Base-by-base conservation (phyloP, 2,888 invertebrate species). In the Dorcus parallelipipedus region DNA sequence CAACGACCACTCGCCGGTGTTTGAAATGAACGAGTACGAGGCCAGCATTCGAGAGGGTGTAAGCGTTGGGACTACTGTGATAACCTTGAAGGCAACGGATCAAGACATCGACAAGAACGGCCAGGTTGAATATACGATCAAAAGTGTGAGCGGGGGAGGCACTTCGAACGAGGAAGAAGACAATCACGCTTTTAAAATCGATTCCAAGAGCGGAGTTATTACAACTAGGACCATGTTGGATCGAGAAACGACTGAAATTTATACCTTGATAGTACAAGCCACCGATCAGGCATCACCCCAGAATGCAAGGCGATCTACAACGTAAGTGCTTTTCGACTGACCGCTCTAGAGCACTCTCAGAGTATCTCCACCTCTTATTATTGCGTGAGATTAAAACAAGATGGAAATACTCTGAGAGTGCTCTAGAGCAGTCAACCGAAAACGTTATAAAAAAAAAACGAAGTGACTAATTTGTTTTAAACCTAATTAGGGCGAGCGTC, bases 1-100 rank as follows among this genome's bases (percentile, higher is more conserved):
- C 65, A 98, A 98, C 76, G 98, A 98, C 78, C 96, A 98, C 73
- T 85, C 90, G 17, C 98, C 98, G 0, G 86, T 87, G 4, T 98
- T 98, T 76, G 97, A 97, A 77, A 88, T 92, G 78, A 87, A 88
- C 58, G 90, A 92, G 67, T 97, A 97, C 76, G 93, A 93, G 69
- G 90, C 95, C 0, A 87, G 90, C 9, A 87, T 97, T 0, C 80
- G 93, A 23, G 98, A 98, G 77, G 91, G 93, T 3, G 92, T 93
- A 1, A 90, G 92, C 8, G 86, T 93, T 1, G 95, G 95, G 0
- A 90, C 93, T 0, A 93, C 92, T 0, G 91, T 97, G 0, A 85
- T 95, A 0, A 94, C 94, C 0, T 83, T 97, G 0, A 88, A 95
- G 64, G 97, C 97, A 0, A 92, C 93, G 0, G 97, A 97, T 77